Conservation (phyloP, 2,797 vertebrate genomes). For the Danio tinwini region DNA sequence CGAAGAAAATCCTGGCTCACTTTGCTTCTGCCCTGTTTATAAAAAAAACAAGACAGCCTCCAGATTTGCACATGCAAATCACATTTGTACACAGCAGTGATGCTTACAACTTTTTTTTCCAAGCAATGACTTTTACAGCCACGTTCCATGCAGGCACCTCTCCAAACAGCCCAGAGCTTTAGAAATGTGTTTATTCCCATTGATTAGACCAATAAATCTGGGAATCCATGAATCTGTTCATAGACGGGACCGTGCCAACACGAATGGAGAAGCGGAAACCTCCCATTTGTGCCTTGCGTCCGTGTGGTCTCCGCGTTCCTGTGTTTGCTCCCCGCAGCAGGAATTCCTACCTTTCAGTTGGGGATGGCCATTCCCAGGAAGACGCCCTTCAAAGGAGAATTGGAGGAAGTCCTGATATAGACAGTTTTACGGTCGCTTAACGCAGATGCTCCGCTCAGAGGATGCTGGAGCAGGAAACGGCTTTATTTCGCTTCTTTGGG, state of each 20-base stretch:
- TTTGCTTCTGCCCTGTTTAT: background rate
- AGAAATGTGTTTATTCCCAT: slow-evolving; percentile 37
- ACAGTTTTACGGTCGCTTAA: slow-evolving; percentile 85
- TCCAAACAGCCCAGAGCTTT: slow-evolving; percentile 9
- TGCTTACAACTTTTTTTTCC: background rate
- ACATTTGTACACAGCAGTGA: background rate
- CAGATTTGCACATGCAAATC: slow-evolving; percentile 7
- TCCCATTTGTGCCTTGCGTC: slow-evolving; percentile 61
- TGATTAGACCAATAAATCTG: slow-evolving; percentile 39
- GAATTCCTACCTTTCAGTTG: slow-evolving; percentile 87
- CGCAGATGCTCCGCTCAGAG: slow-evolving; percentile 79
- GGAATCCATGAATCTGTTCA: slow-evolving; percentile 13
- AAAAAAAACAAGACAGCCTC: background rate
- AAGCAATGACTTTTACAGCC: slow-evolving; percentile 44
- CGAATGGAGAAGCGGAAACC: slow-evolving; percentile 58
- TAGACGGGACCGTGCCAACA: slow-evolving; percentile 31
- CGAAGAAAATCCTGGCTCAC: background rate
- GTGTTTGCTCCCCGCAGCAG: slow-evolving; percentile 87
- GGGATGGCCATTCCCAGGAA: slow-evolving; percentile 87
- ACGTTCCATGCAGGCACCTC: slow-evolving; percentile 20
- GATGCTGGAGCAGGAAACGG: slow-evolving; percentile 84
- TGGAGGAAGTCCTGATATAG: slow-evolving; percentile 97
- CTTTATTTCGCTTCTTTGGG: slow-evolving; percentile 77
- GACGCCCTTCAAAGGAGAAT: slow-evolving; percentile 90
- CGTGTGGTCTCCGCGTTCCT: slow-evolving; percentile 69